Evolutionary conservation across 2,113 vertebrate species (phyloP).

Genomic region (Rhea americana): DNA sequence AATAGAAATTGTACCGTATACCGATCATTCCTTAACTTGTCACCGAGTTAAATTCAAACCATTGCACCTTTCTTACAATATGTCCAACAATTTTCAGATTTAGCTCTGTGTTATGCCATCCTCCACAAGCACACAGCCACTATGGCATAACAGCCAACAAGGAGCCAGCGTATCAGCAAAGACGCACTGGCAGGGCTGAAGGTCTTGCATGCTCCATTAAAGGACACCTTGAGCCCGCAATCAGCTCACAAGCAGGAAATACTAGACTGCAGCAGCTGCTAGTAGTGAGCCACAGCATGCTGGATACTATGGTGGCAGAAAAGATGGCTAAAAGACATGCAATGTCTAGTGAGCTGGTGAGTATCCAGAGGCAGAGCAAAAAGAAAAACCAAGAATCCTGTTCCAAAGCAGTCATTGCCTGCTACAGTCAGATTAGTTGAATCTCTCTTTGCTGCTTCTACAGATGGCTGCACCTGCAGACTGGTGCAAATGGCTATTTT

Average conservation of each 20-base stretch:
- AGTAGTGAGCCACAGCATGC: neutral
- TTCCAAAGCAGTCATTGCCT: neutral
- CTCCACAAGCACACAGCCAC: neutral
- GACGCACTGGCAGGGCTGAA: accelerated
- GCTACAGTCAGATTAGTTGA: neutral
- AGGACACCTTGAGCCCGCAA: neutral
- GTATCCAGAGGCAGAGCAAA: neutral
- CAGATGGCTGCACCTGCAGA: neutral
- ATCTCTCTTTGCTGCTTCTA: neutral
- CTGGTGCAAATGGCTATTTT: neutral
- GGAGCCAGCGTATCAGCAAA: neutral
- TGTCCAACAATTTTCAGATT: accelerated
- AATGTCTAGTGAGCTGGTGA: neutral
- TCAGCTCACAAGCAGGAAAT: neutral
- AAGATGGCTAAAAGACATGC: neutral
- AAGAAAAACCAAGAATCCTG: neutral
- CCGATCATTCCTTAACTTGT: neutral
- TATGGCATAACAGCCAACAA: neutral
- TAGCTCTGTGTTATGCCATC: neutral
- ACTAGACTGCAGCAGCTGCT: neutral
- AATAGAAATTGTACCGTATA: neutral
- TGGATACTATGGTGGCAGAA: neutral
- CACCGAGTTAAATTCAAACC: neutral
- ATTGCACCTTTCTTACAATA: neutral
- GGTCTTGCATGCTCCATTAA: neutral